Conservation (phyloP, 2,888 invertebrate genomes). For the Allolobophora icterica region DNA sequence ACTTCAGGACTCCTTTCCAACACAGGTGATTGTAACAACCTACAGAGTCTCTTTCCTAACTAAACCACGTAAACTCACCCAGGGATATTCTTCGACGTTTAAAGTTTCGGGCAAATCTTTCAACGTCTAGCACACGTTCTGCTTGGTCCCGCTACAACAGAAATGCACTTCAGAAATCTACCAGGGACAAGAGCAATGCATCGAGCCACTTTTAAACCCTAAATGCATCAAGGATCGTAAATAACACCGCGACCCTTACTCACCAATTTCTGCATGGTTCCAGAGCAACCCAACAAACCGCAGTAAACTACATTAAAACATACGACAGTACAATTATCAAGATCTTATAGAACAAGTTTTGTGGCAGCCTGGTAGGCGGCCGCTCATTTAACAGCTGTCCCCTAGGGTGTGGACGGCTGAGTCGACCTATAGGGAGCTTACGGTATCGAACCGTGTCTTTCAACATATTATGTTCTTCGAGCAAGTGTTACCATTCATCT, state of each 20-base stretch:
- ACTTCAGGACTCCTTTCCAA: too few species aligned
- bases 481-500: too few species aligned
- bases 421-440: too few species aligned
- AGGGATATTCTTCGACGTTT: conserved; percentile 39
- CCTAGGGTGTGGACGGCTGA: too few species aligned
- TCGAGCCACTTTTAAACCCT: background rate
- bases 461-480: too few species aligned
- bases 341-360: too few species aligned
- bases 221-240: background rate
- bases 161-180: background rate
- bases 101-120: conserved; percentile 39
- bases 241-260: background rate
- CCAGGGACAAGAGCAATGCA: background rate
- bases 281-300: too few species aligned
- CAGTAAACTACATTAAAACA: too few species aligned
- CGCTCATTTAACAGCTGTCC: too few species aligned
- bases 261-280: background rate
- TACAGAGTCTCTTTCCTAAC: background rate
- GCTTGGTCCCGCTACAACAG: conserved; percentile 38
- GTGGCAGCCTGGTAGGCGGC: too few species aligned
- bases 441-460: too few species aligned
- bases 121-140: conserved; percentile 39
- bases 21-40: background rate
- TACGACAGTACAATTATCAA: too few species aligned
- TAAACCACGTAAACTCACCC: conserved; percentile 31